Evolutionary conservation across 2,113 vertebrate genomes (phyloP).

Genomic region (Probosciger aterrimus): DNA sequence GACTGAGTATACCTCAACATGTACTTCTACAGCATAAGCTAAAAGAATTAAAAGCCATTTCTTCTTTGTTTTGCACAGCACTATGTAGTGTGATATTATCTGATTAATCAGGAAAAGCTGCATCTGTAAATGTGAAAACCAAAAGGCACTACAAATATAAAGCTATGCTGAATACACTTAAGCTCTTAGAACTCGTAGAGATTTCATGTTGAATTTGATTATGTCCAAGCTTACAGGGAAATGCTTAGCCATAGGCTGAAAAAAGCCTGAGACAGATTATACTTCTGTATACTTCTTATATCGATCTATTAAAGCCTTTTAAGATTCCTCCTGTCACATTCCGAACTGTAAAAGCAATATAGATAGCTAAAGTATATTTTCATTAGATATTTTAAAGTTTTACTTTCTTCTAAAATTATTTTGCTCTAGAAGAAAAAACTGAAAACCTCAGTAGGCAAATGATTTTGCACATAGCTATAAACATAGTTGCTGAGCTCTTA

Average conservation of each 20-base stretch:
- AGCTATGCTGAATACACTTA: background rate
- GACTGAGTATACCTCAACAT: background rate
- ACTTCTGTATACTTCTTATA: background rate
- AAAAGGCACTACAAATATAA: background rate
- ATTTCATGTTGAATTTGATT: background rate
- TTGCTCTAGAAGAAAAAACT: background rate
- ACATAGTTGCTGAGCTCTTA: background rate
- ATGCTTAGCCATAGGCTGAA: background rate
- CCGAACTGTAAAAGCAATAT: background rate
- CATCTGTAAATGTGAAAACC: background rate
- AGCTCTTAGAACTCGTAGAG: background rate
- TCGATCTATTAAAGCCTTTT: background rate
- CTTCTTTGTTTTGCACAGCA: background rate
- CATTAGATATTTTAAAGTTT: background rate
- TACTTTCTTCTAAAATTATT: background rate
- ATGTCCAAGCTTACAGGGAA: background rate
- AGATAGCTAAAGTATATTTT: background rate
- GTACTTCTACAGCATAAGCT: background rate
- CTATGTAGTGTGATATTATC: background rate
- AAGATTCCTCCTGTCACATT: background rate
- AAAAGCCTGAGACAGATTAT: background rate
- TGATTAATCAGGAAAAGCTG: background rate
- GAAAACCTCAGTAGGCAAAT: background rate
- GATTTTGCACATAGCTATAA: background rate
- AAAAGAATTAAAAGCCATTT: background rate